phyloP scores from a whole-genome alignment of 2,113 vertebrate species.

The Hippocampus comes region DNA sequence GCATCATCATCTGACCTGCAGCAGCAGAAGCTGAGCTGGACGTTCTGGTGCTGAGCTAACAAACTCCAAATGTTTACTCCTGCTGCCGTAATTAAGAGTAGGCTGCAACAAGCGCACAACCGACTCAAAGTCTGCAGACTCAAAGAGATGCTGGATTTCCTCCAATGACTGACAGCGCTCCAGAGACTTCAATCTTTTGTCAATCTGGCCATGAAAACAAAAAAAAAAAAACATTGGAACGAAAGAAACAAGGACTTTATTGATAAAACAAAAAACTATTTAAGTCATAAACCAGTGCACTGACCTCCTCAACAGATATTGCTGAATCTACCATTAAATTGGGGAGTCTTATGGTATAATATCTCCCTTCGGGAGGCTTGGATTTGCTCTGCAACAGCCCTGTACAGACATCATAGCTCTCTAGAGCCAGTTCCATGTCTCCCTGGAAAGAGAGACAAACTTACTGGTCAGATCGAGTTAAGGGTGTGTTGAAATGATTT shows the following conservation, averaged over 20 bases:
- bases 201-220: slow-evolving; percentile 75
- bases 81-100: slow-evolving; percentile 81
- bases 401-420: slow-evolving; percentile 91
- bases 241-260: not conserved
- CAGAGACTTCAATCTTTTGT: slow-evolving; percentile 92
- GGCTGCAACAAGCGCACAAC: slow-evolving; percentile 89
- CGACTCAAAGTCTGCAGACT: slow-evolving; percentile 84
- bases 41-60: slow-evolving; percentile 89
- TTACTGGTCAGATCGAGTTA: not conserved
- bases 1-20: slow-evolving; percentile 78
- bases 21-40: slow-evolving; percentile 89
- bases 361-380: slow-evolving; percentile 58
- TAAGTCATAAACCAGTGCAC: slow-evolving; percentile 3
- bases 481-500: not conserved
- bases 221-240: not conserved
- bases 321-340: slow-evolving; percentile 85
- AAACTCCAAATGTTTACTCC: slow-evolving; percentile 84
- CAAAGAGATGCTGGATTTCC: slow-evolving; percentile 92
- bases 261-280: not conserved
- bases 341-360: slow-evolving; percentile 78
- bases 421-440: slow-evolving; percentile 94
- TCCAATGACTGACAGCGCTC: slow-evolving; percentile 97
- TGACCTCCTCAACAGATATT: slow-evolving; percentile 91
- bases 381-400: slow-evolving; percentile 81
- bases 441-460: slow-evolving; percentile 70